Evolutionary conservation across 2,797 vertebrate species (phyloP).

Genomic region (Amblyraja radiata): DNA sequence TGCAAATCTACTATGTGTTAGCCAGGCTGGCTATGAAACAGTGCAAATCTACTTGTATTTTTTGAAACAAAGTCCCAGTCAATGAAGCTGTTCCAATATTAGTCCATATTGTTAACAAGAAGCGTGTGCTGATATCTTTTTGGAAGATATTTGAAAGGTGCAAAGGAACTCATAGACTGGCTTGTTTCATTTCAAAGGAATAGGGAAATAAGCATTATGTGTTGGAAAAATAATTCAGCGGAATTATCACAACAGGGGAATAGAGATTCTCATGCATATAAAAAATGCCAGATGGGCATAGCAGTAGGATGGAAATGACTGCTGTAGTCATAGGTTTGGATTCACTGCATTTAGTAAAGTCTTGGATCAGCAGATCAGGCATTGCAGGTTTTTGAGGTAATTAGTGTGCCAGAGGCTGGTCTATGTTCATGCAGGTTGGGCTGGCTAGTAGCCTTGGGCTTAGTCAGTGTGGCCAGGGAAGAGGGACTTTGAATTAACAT

Average conservation of each 20-base stretch:
- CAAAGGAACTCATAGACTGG: neutral
- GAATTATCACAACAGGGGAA: neutral
- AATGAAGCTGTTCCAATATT: neutral
- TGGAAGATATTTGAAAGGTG: neutral
- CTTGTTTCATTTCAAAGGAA: neutral
- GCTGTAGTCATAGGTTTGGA: too few relatives aligned
- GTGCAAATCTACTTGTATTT: neutral
- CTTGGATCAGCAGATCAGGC: too few relatives aligned
- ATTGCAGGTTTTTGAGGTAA: too few relatives aligned
- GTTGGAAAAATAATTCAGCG: neutral
- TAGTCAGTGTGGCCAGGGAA: too few relatives aligned
- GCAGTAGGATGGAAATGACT: too few relatives aligned
- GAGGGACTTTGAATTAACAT: too few relatives aligned
- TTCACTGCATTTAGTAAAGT: too few relatives aligned
- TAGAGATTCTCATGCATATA: too few relatives aligned
- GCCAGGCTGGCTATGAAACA: neutral
- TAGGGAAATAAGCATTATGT: neutral
- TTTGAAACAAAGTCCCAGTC: neutral
- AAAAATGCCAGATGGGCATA: too few relatives aligned
- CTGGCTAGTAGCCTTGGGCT: too few relatives aligned
- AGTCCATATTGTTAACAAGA: neutral
- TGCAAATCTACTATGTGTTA: neutral
- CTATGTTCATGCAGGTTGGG: too few relatives aligned
- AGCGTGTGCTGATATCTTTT: neutral
- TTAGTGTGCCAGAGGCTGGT: too few relatives aligned